A percentile compares a stretch with the other conserved stretches of the same genome.
Evolutionary conservation across 2,888 invertebrate genomes (phyloP).

Genomic region (Phalera bucephala): DNA sequence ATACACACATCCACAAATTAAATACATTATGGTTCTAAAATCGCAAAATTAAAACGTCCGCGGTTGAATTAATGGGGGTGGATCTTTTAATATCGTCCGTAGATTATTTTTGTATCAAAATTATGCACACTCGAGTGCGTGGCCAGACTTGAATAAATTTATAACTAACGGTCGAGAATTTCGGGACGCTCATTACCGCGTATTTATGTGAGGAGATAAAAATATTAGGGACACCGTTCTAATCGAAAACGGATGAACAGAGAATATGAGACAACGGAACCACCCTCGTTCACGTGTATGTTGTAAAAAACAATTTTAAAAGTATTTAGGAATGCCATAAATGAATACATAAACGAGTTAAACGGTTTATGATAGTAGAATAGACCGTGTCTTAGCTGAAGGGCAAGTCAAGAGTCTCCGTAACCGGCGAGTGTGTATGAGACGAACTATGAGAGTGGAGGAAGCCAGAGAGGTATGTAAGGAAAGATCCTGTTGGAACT

Average conservation of each 20-base stretch:
- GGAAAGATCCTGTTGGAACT: no score
- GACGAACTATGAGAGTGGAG: no score
- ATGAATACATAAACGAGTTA: no score
- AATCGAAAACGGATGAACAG: constrained; percentile 78
- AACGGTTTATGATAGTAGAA: no score
- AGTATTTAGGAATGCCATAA: no score
- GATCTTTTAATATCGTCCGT: constrained; percentile 60
- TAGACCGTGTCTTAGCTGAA: no score
- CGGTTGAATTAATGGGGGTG: constrained; percentile 60
- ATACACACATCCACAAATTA: constrained; percentile 19
- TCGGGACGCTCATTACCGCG: constrained; percentile 74
- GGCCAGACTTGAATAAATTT: constrained; percentile 78
- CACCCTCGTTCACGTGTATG: not conserved
- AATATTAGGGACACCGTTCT: constrained; percentile 80
- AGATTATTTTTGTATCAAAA: constrained; percentile 82
- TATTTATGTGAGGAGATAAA: constrained; percentile 82
- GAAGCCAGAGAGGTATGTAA: no score
- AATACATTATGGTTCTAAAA: constrained; percentile 26
- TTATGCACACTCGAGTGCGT: constrained; percentile 77
- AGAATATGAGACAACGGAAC: constrained; percentile 25
- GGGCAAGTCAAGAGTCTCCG: no score
- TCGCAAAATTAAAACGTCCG: constrained; percentile 37
- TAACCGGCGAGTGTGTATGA: no score
- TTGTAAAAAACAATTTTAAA: not conserved
- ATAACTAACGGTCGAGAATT: constrained; percentile 69